Evolutionary conservation across 2,797 vertebrate genomes (phyloP), one percentile per base, ranked within the genome.

Genomic region (Helarctos malayanus): DNA sequence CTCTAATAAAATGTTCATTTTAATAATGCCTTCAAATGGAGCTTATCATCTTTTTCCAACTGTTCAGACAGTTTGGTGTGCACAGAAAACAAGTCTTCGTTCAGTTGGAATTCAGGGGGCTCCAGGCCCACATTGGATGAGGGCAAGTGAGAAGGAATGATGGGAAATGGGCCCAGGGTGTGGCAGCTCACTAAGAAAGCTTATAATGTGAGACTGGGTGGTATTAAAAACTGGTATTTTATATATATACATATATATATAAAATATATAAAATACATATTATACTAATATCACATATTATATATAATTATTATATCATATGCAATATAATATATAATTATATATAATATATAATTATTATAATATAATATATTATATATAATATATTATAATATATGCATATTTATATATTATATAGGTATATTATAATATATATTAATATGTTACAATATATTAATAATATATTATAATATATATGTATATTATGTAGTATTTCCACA

Each of bases 191-290:
- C 25, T 56, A 13, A 68, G 11, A 80, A 75, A 45, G 0, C 27
- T 81, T 38, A 10, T 1, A 32, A 3, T 3, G 27, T 25, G 49
- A 79, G 27, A 3, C 3, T 25, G 7, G 15, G 0, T 25, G 7
- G 10, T 69, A 29, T 3, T 16, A 35, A 6, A 81, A 4, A 9
- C 18, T 21, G 6, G 19, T 0, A 1, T 78, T 56, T 21, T 56
- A 56, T 23, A 56, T 56, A 56, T 56, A 56, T 23, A 56, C 35
- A 38, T 3, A 38, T 56, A 56, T 23, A 56, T 56, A 56, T 56
- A 56, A 9, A 56, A 56, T 56, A 56, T 56, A 0, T 56, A 56
- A 38, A 38, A 38, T 21, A 56, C 19, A 21, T 56, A 49, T 49
- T 11, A 49, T 49, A 49, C 12, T 52, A 49, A 49, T 49, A 49